Evolutionary conservation across 2,888 invertebrate genomes (phyloP).

Genomic region (Drosophila neutralis): DNA sequence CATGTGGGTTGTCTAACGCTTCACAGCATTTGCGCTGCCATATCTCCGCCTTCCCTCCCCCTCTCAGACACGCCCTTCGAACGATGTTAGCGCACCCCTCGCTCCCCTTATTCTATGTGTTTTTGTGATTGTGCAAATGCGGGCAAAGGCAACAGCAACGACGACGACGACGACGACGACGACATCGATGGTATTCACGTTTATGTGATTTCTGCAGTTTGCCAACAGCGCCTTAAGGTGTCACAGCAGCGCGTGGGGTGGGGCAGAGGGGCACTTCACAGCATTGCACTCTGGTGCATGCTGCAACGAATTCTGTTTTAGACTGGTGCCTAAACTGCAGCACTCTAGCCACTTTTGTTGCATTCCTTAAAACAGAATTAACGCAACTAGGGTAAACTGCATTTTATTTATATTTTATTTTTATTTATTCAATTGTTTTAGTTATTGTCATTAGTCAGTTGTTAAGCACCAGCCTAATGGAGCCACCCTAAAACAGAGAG

Average conservation of each 20-base stretch:
- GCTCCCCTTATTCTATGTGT: conserved; percentile 43
- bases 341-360: not conserved
- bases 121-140: conserved; percentile 64
- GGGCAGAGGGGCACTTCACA: conserved; percentile 19
- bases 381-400: not conserved
- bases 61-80: conserved; percentile 29
- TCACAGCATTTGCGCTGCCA: conserved; percentile 20
- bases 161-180: not conserved
- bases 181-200: conserved; percentile 43
- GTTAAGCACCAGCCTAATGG: conserved; percentile 42
- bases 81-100: conserved; percentile 19
- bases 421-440: not conserved
- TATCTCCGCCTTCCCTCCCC: not conserved
- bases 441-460: not conserved
- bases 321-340: conserved; percentile 34
- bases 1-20: conserved; percentile 70
- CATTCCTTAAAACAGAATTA: not conserved
- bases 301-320: conserved; percentile 19
- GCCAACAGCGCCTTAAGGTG: conserved; percentile 75
- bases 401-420: not conserved
- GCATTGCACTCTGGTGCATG: conserved; percentile 34
- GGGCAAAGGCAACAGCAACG: conserved; percentile 40
- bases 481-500: conserved; percentile 13
- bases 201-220: conserved; percentile 75
- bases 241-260: conserved; percentile 37